A percentile compares a stretch with the other conserved stretches of the same genome.
Conservation (phyloP, 2,797 vertebrate species). For the Myotis myotis region DNA sequence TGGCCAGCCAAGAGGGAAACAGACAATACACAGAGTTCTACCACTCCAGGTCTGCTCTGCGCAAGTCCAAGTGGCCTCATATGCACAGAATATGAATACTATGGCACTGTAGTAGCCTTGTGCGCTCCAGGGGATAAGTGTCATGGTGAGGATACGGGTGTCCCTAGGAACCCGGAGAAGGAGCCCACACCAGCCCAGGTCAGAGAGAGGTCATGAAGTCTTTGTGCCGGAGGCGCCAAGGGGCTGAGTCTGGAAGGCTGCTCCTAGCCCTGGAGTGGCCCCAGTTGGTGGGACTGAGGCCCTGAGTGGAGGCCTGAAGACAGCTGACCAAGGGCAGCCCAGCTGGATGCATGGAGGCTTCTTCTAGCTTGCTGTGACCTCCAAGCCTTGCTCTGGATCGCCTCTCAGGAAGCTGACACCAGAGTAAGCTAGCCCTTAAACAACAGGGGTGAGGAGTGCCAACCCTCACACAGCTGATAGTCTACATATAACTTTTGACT, state of each 20-base stretch:
- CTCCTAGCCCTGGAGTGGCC: not conserved
- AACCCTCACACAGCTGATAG: not conserved
- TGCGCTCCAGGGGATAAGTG: not conserved
- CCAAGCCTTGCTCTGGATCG: not conserved
- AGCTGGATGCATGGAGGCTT: not conserved
- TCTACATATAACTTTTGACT: not conserved
- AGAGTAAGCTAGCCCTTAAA: not conserved
- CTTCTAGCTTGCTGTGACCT: not conserved
- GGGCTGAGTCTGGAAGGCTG: not conserved
- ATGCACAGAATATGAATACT: not conserved
- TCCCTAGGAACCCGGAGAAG: not conserved
- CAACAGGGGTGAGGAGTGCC: not conserved
- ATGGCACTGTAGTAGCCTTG: not conserved
- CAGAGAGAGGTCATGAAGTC: not conserved
- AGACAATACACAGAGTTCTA: not conserved
- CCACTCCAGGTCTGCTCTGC: not conserved
- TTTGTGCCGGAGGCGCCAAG: not conserved
- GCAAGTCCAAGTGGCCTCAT: not conserved
- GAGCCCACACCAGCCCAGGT: not conserved
- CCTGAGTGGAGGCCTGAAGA: not conserved
- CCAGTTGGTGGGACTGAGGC: not conserved
- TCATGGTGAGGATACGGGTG: not conserved
- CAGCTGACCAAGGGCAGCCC: not conserved
- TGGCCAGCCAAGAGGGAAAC: not conserved
- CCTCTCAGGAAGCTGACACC: not conserved